Base-by-base conservation (phyloP, 2,888 invertebrate species). In the Nebria salina region DNA sequence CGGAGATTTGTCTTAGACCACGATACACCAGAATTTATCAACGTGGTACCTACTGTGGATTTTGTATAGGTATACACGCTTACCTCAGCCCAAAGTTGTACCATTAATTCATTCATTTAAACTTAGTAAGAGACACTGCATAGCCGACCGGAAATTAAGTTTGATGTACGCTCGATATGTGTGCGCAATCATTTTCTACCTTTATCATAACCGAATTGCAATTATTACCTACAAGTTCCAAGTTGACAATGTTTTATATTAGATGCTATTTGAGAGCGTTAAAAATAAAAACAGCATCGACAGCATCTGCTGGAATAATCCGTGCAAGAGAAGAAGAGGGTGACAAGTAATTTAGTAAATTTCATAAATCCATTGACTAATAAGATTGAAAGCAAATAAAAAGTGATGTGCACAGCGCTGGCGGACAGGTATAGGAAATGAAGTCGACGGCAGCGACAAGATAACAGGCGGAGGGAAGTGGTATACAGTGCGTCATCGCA, bases 1-100 rank as follows among this genome's bases (percentile, higher is more conserved):
- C 85, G 84, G 85, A 86, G 86, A 87, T 87, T 86, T 86, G 86
- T 87, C 86, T 86, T 84, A 81, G 81, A 83, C 83, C 82, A 25
- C 70, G 70, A 70, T 34, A 70, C 25, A 70, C 11, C 73, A 13
- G 73, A 41, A n/a, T 70, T 70, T 70, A 70, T 70, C 70, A 70
- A 70, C 70, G 34, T 26, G 26, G 25, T 25, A 26, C 70, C 20
- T 70, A 11, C 70, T 25, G 26, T 25, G 70, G 70, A 54, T 54
- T 54, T 54, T 54, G 54, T 54, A 54, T 54, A 54, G 11, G 54
- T 54, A 54, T 54, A 54, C 54, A 11, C 54, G 54, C 54, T 54
- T 54, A 54, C 54, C 54, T 54, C 54, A 54, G 54, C 54, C 8
- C 54, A 54, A 54, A 54, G 11, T 54, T 54, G 13, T 13, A 54